A percentile compares a stretch with the other conserved stretches of the same genome.
phyloP scores from a whole-genome alignment of 2,113 vertebrate genomes.

The Dascyllus trimaculatus region DNA sequence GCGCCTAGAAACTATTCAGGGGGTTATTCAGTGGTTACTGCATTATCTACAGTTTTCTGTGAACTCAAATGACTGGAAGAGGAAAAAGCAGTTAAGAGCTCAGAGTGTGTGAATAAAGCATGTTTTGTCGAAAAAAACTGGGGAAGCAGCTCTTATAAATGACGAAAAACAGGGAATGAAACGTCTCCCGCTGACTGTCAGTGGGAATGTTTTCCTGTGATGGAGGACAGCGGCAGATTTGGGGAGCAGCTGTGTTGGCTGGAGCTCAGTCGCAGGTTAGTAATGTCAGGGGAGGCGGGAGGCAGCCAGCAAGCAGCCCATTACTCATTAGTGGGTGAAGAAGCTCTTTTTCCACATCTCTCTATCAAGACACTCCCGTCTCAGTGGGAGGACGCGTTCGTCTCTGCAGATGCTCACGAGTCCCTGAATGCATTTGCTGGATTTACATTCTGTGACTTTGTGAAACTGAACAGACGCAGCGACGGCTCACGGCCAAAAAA shows the following conservation, averaged over 20 bases:
- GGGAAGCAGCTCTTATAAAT: conserved; percentile 3
- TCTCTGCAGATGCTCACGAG: too few relatives aligned
- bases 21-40: too few relatives aligned
- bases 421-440: too few relatives aligned
- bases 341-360: conserved; percentile 18
- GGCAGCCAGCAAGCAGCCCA: conserved; percentile 23
- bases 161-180: conserved; percentile 19
- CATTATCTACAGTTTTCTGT: too few relatives aligned
- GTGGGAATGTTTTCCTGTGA: background rate
- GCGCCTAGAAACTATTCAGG: too few relatives aligned
- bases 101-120: background rate
- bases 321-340: conserved; percentile 43
- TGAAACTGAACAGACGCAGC: background rate
- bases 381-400: background rate
- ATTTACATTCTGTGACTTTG: conserved; percentile 1
- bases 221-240: conserved; percentile 7
- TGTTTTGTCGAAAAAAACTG: background rate
- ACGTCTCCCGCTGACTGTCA: conserved; percentile 7
- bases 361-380: conserved; percentile 10
- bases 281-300: conserved; percentile 26
- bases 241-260: conserved; percentile 45
- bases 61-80: too few relatives aligned
- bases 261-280: conserved; percentile 39
- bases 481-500: background rate
- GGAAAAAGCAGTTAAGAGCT: background rate